Base-by-base conservation (phyloP, 2,113 vertebrate genomes). In the Petaurus breviceps region DNA sequence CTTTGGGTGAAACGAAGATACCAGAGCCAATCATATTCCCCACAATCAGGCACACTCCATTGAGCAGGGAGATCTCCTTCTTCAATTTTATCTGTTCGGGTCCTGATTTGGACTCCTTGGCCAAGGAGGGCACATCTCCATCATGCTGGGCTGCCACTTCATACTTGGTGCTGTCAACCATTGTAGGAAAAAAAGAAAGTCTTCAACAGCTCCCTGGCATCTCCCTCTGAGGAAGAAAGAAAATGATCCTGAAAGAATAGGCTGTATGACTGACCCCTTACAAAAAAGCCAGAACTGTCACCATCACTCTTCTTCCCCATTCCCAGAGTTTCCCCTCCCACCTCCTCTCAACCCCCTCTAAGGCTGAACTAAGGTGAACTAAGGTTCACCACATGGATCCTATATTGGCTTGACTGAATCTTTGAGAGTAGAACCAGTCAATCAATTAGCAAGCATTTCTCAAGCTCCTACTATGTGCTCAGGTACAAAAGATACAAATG, bases 11-110 rank as follows among this genome's bases (percentile, higher is more conserved):
- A n/a, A 99, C 99, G 23, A 99, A 99, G 98, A 99, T 99, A 49
- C 99, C 99, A 0, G 99, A 99, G 94, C 99, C 99, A 2, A 99
- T 99, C 99, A 99, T 99, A 98, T 99, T 99, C 84, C 99, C 99
- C 98, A 99, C 99, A 7, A 99, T 99, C 49, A 99, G 99, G 96
- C 99, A 99, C 90, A 99, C 98, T 0, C 99, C 99, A 1, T 99
- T 99, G 47, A 99, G 93, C 54, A 99, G 98, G 0, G 99, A 99
- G 98, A 99, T 99, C 98, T 99, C 99, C 97, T 99, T 99, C 98
- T 99, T 99, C 94, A 99, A 99, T 97, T 99, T 98, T 98, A 99
- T 99, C 92, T 99, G 99, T 61, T 97, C 93, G 0, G 90, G 14
- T 26, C 37, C 91, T 2, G 97, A 37, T 46, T 0, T 93, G 91